Base-by-base conservation (phyloP, 2,888 invertebrate genomes). In the Drosophila anomelani region DNA sequence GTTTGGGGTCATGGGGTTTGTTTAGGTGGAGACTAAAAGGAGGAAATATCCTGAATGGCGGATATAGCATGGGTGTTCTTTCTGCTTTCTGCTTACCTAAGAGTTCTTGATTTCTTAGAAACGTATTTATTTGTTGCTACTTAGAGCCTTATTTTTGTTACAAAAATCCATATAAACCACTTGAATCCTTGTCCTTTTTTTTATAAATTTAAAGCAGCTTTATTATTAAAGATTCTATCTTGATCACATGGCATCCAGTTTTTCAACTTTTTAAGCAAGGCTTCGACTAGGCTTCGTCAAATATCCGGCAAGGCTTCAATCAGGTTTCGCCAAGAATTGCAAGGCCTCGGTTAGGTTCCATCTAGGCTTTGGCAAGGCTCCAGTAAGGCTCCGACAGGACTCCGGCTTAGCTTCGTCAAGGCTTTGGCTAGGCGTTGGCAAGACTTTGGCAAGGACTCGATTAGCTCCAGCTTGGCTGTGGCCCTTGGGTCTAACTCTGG, bases 21-120 rank as follows among this genome's bases (percentile, higher is more conserved):
- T 10, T 1, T 13, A 2, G 1, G 7, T 1, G 12, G 6, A n/a
- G 6, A 0, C n/a, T 4, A 1, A 3, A 12, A 3, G 10, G 8
- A 1, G 32, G 3, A 12, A 4, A 9, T 6, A 12, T n/a, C n/a
- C 29, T 15, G 13, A 2, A 9, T 13, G 32, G 39, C 12, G 13
- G 20, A n/a, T 38, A 32, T 3, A 32, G 9, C 32, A 34, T 29
- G 6, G 29, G 7, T 29, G 29, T 29, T 29, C 29, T 29, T 7
- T 29, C 29, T 7, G 29, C 29, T 29, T n/a, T n/a, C n/a, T n/a
- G n/a, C n/a, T 29, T 29, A 29, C 7, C 15, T 15, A 38, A 9
- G 15, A 41, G 2, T 41, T 41, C 4, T 10, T 17, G 9, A 1
- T 17, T 41, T 41, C 4, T 4, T 9, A 10, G 17, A 7, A 9